phyloP scores from a whole-genome alignment of 2,113 vertebrate species.

The Tetrao urogallus region DNA sequence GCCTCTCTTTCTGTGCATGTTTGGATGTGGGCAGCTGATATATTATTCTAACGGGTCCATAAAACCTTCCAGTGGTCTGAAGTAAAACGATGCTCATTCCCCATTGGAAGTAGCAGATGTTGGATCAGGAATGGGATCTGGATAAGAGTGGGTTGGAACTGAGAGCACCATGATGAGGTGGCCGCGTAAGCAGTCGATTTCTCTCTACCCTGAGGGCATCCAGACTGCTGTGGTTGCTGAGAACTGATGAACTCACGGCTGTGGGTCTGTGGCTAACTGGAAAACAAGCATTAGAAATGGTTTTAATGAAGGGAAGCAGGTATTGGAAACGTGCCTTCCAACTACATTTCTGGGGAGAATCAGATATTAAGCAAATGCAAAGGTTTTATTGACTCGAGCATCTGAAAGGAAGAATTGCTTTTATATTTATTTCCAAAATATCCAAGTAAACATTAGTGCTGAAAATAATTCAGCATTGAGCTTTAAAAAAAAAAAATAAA shows the following conservation, averaged over 20 bases:
- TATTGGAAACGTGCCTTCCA: not conserved
- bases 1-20: not conserved
- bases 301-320: not conserved
- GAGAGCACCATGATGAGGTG: not conserved
- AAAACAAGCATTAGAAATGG: not conserved
- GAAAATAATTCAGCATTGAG: not conserved
- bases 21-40: not conserved
- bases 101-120: not conserved
- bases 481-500: not conserved
- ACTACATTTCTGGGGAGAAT: not conserved
- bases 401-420: not conserved
- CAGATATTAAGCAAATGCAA: not conserved
- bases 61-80: not conserved
- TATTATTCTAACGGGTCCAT: not conserved
- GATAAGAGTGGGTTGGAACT: not conserved
- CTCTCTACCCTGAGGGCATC: not conserved
- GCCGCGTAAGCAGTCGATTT: not conserved
- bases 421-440: not conserved
- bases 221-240: not conserved
- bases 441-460: fast-evolving
- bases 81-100: not conserved
- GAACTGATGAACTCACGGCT: not conserved
- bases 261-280: not conserved
- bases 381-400: not conserved
- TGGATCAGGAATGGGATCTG: not conserved